Percentiles rank a stretch among this genome's conserved stretches.
phyloP scores from a whole-genome alignment of 1,140 invertebrate genomes.

The Ladona fulva region DNA sequence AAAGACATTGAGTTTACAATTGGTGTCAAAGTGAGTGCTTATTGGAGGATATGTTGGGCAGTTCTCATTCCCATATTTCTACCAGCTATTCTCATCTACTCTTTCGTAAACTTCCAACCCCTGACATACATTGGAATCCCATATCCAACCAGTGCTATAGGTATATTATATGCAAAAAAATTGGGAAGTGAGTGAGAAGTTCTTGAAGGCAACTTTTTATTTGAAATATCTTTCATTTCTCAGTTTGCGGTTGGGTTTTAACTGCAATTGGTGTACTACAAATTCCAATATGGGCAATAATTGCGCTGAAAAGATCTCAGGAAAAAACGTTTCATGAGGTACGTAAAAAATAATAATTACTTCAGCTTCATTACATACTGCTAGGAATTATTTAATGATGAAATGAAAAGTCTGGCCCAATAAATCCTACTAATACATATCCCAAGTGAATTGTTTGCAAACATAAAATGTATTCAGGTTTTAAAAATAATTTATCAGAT shows the following conservation, averaged over 20 bases:
- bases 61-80: constrained; percentile 60
- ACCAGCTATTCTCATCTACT: constrained; percentile 56
- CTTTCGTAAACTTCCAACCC: constrained; percentile 40
- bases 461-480: no score
- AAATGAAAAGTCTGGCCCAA: no score
- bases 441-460: no score
- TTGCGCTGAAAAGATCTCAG: constrained; percentile 24
- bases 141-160: constrained; percentile 25
- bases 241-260: constrained; percentile 41
- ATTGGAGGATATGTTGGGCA: constrained; percentile 75
- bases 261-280: constrained; percentile 45
- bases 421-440: no score
- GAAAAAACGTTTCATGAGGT: constrained; percentile 18
- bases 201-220: neutral
- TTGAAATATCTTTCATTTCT: constrained; percentile 17
- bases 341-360: neutral
- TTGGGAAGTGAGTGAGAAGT: neutral
- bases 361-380: no score
- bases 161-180: constrained; percentile 18
- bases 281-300: constrained; percentile 45
- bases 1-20: constrained; percentile 72
- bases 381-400: no score
- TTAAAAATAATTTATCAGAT: no score
- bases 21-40: constrained; percentile 53
- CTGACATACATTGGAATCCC: constrained; percentile 40